phyloP scores from a whole-genome alignment of 2,888 invertebrate species.

The Drosophila mettleri region DNA sequence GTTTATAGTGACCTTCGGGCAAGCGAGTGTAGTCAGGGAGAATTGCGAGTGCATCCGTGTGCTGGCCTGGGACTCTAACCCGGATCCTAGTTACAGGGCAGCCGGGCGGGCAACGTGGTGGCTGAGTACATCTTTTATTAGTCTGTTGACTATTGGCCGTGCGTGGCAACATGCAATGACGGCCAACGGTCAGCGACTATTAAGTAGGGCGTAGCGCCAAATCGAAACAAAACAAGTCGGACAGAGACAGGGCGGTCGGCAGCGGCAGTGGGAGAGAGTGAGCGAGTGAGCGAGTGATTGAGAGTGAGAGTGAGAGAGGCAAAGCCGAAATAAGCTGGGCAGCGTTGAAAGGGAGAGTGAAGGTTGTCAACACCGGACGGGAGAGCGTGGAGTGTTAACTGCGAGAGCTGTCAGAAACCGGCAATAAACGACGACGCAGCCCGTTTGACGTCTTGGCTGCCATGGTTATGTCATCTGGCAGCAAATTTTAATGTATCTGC shows the following conservation, averaged over 20 bases:
- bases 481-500: conserved; percentile 39
- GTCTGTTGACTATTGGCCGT: conserved; percentile 19
- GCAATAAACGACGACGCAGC: conserved; percentile 36
- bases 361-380: conserved; percentile 36
- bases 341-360: conserved; percentile 47
- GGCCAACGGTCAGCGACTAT: conserved; percentile 45
- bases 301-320: conserved; percentile 1
- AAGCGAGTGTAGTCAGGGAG: background rate
- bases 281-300: background rate
- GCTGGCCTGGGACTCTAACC: background rate
- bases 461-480: conserved; percentile 46
- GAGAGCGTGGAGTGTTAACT: conserved; percentile 24
- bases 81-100: background rate
- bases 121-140: background rate
- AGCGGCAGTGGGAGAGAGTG: background rate
- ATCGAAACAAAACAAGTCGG: conserved; percentile 22
- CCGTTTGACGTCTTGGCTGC: conserved; percentile 16
- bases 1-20: background rate
- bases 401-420: conserved; percentile 47
- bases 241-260: no score
- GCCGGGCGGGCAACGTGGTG: no score
- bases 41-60: background rate
- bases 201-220: conserved; percentile 64
- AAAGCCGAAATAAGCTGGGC: conserved; percentile 8
- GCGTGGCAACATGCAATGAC: conserved; percentile 53